Base-by-base conservation (phyloP, 2,888 invertebrate genomes). In the Tipula unca region DNA sequence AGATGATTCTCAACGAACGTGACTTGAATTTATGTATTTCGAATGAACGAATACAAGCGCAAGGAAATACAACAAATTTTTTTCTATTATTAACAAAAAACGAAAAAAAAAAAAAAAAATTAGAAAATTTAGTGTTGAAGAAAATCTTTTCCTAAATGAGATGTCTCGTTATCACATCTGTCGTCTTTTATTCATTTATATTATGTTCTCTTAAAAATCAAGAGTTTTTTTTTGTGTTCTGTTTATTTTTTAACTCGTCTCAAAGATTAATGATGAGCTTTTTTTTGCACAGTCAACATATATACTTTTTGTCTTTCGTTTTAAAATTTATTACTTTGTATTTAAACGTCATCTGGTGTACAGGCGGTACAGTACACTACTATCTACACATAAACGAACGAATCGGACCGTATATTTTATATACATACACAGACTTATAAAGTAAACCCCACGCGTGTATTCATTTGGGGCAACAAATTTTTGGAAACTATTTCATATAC, bases 161-260 rank as follows among this genome's bases (percentile, higher is more conserved):
- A 69, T 69, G 69, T 69, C 69, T 69, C 69, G 69, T 69, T 69
- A 69, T 69, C 69, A 25, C 69, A 69, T 69, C 69, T 69, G 69
- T 69, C 69, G 69, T 25, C 69, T 69, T 69, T 69, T 69, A 69
- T 69, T 69, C 69, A 69, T 69, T 69, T 69, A 69, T 69, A 69
- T 69, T 69, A 69, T 69, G 69, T 69, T 69, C 69, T 25, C 25
- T 69, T 69, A 69, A 69, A 69, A 69, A 25, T 69, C 25, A 69
- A 69, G 69, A 20, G 25, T 20, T 69, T 69, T 69, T 69, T 69
- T 48, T 4, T 48, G 4, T 25, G 25, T 17, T 48, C n/a, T 48
- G 48, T 48, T 48, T 48, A 48, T 69, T 69, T 69, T 20, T 69
- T 13, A 3, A 25, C 20, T 69, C 69, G 69, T 69, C 10, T 69